Conservation (phyloP, 2,113 vertebrate genomes). For the Nycticebus coucang region DNA sequence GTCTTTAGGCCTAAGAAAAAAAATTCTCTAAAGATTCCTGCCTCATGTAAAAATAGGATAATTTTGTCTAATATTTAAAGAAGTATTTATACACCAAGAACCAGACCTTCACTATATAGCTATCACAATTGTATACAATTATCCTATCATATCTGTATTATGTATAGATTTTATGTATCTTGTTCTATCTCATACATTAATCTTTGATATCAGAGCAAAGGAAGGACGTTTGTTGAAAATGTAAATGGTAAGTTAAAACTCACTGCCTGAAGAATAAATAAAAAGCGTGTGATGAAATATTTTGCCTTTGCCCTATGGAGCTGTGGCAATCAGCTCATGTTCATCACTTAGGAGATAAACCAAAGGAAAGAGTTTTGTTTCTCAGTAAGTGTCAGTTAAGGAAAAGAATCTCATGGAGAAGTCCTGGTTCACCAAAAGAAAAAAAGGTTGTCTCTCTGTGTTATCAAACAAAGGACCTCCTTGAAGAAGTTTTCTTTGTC, state of each 20-base stretch:
- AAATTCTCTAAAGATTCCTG: neutral
- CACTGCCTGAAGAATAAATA: neutral
- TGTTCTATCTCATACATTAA: neutral
- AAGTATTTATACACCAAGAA: neutral
- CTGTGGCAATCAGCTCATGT: neutral
- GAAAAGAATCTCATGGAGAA: neutral
- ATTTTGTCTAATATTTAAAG: neutral
- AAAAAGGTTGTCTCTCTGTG: neutral
- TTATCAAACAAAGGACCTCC: neutral
- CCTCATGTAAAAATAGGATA: neutral
- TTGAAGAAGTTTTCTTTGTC: neutral
- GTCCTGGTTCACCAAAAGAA: neutral
- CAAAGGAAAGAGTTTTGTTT: neutral
- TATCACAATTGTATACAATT: neutral
- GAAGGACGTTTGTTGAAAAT: neutral
- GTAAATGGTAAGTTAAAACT: conserved; percentile 38
- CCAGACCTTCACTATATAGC: neutral
- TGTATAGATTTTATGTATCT: neutral
- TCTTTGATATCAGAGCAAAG: neutral
- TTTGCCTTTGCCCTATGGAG: neutral
- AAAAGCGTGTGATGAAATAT: neutral
- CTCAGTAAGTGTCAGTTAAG: neutral
- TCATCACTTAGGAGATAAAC: neutral
- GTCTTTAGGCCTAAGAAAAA: neutral
- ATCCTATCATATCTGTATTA: neutral